phyloP scores from a whole-genome alignment of 2,888 invertebrate species.

The Lathronympha strigana region DNA sequence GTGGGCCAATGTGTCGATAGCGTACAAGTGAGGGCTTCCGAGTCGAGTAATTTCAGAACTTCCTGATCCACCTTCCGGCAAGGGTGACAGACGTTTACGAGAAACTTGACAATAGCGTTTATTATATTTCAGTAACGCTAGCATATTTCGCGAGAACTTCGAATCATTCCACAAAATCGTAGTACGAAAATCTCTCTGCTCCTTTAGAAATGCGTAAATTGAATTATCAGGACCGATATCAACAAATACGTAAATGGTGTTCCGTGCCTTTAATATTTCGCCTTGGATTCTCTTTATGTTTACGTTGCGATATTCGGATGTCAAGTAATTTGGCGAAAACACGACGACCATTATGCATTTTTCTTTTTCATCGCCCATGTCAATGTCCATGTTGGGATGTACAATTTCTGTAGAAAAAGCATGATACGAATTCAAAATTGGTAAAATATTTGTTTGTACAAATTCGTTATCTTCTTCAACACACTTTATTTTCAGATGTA shows the following conservation, averaged over 20 bases:
- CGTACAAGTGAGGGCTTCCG: conserved; percentile 58
- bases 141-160: conserved; percentile 69
- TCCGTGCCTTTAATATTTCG: conserved; percentile 69
- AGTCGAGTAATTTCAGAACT: conserved; percentile 50
- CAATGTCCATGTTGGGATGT: conserved; percentile 52
- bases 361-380: conserved; percentile 53
- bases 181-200: conserved; percentile 66
- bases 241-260: conserved; percentile 70
- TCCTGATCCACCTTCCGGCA: background rate
- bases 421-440: conserved; percentile 60
- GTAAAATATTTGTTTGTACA: conserved; percentile 66
- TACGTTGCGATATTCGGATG: conserved; percentile 69
- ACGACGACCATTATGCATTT: conserved; percentile 60
- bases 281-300: conserved; percentile 75
- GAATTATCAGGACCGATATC: conserved; percentile 76
- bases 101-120: conserved; percentile 40
- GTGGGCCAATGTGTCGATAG: conserved; percentile 60
- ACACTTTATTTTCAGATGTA: conserved; percentile 60
- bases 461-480: conserved; percentile 69
- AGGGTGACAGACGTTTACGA: conserved; percentile 15
- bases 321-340: conserved; percentile 75
- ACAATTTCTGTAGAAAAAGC: conserved; percentile 55
- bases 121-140: conserved; percentile 53
- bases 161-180: conserved; percentile 71
- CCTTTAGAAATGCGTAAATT: conserved; percentile 73